A percentile compares a stretch with the other conserved stretches of the same genome.
Evolutionary conservation across 2,797 vertebrate genomes (phyloP).

Genomic region (Phalanger gymnotis): DNA sequence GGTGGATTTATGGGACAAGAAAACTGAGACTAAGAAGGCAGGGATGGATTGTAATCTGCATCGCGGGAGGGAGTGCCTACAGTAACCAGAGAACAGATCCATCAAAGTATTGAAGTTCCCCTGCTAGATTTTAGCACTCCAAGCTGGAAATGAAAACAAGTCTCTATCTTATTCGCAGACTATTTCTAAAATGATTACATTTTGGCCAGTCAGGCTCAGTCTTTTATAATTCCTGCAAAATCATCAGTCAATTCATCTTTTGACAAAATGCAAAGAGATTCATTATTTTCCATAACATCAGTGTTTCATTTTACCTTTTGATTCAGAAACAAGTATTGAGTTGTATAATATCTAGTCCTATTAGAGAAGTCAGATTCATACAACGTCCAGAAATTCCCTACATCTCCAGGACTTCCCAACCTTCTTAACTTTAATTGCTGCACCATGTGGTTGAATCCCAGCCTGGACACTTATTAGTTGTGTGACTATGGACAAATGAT

Average conservation of each 20-base stretch:
- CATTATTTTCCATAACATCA: background rate
- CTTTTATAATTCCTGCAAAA: slow-evolving; percentile 48
- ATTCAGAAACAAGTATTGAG: background rate
- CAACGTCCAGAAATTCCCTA: background rate
- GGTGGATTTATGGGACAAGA: background rate
- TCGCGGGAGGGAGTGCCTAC: background rate
- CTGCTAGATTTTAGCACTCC: slow-evolving; percentile 54
- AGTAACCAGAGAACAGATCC: background rate
- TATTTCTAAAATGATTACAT: slow-evolving; percentile 50
- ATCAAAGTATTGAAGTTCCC: background rate
- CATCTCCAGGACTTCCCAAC: background rate
- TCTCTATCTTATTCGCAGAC: slow-evolving; percentile 61
- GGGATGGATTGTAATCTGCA: background rate
- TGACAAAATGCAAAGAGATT: background rate
- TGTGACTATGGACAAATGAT: background rate
- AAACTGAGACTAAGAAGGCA: background rate
- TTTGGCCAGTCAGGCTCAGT: slow-evolving; percentile 56
- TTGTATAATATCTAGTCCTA: background rate
- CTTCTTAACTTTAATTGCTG: background rate
- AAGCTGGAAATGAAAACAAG: slow-evolving; percentile 64
- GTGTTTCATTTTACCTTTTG: background rate
- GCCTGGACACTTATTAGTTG: background rate
- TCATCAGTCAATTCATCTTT: slow-evolving; percentile 43
- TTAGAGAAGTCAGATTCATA: background rate
- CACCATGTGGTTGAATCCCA: background rate